Percentiles rank a stretch among this genome's conserved stretches.
Conservation (phyloP, 2,888 invertebrate species). For the Tethea ocularis region DNA sequence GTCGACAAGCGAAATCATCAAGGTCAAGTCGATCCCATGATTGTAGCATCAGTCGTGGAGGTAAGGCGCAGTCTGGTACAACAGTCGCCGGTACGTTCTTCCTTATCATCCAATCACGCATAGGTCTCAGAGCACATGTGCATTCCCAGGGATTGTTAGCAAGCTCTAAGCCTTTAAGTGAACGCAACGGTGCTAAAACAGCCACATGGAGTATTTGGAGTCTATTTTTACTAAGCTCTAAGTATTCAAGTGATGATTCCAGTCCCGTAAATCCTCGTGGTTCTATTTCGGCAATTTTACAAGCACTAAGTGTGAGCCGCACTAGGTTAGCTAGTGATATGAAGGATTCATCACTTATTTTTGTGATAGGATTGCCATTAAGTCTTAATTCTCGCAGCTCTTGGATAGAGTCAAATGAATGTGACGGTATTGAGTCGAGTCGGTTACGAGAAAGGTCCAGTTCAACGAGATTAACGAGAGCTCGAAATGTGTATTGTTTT, state of each 20-base stretch:
- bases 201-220: conserved; percentile 86
- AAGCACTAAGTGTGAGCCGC: conserved; percentile 88
- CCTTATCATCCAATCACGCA: conserved; percentile 91
- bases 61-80: conserved; percentile 87
- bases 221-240: conserved; percentile 90
- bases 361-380: conserved; percentile 89
- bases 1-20: conserved; percentile 92
- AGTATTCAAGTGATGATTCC: conserved; percentile 88
- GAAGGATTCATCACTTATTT: conserved; percentile 88
- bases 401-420: conserved; percentile 88
- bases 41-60: conserved; percentile 85
- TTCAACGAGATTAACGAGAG: conserved; percentile 91
- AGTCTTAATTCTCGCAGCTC: conserved; percentile 90
- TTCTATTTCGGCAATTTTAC: conserved; percentile 87
- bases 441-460: conserved; percentile 91
- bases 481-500: conserved; percentile 89
- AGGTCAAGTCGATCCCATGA: conserved; percentile 90
- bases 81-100: conserved; percentile 89
- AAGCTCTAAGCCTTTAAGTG: conserved; percentile 89
- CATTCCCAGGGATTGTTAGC: conserved; percentile 94
- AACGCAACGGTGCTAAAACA: conserved; percentile 86
- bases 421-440: conserved; percentile 87
- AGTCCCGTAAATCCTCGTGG: conserved; percentile 88
- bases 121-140: conserved; percentile 88
- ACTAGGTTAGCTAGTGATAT: conserved; percentile 86